These are phyloP conservation scores for Glomeris marginata DNA, from an alignment of 2,888 invertebrate genomes.

Conservation along the genomic window DNA sequence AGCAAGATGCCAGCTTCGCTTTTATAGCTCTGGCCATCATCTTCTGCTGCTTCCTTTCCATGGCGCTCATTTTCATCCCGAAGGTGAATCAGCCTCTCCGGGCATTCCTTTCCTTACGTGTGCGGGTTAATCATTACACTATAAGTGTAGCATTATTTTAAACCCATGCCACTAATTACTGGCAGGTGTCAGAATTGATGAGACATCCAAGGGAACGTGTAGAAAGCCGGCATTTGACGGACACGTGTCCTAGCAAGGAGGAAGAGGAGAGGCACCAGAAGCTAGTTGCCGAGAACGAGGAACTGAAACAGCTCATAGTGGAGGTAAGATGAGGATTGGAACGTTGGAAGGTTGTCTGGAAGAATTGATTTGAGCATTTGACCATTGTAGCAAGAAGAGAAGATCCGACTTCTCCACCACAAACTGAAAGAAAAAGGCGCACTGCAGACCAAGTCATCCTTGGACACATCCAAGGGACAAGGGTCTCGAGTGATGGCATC, in stretches of 20 bases:
- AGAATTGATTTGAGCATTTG: not conserved
- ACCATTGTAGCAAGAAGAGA: constrained; percentile 21
- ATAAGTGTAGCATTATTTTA: too few species aligned
- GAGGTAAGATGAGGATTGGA: constrained; percentile 43
- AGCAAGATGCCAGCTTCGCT: constrained; percentile 94
- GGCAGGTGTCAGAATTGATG: constrained; percentile 81
- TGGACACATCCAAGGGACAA: constrained; percentile 1
- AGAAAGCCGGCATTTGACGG: constrained; percentile 29
- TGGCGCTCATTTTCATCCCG: constrained; percentile 96
- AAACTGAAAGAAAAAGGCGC: constrained; percentile 18
- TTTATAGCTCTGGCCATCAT: constrained; percentile 93
- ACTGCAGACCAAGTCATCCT: constrained; percentile 12
- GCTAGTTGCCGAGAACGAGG: constrained; percentile 85
- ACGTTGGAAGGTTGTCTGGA: not conserved
- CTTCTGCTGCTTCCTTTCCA: constrained; percentile 94
- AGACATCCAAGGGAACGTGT: constrained; percentile 72
- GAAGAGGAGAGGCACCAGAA: constrained; percentile 91
- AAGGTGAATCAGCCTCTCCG: constrained; percentile 54
- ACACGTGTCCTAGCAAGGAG: constrained; percentile 40
- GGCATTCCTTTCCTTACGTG: too few species aligned
- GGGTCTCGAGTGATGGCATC: not conserved
- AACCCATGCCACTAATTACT: too few species aligned
- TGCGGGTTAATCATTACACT: too few species aligned
- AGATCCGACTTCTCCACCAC: constrained; percentile 19
- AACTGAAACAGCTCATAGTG: constrained; percentile 83